These are phyloP conservation scores for Meloidogyne hapla DNA, from an alignment of 1,140 invertebrate species.

Conservation along the genomic window DNA sequence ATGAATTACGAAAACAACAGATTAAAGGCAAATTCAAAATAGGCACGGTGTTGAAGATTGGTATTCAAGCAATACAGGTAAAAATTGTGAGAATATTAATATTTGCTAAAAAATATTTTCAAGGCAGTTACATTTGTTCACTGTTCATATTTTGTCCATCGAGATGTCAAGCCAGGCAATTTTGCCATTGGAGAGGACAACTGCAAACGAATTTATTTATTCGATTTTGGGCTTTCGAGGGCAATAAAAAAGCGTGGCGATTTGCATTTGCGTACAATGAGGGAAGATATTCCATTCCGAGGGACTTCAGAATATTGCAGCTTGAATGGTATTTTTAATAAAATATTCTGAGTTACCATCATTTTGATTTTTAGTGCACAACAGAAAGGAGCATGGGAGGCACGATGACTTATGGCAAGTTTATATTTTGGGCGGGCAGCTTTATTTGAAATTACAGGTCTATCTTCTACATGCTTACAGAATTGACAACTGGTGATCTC, in stretches of 20 bases:
- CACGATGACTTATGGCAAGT: background rate
- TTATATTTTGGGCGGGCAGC: too few species aligned
- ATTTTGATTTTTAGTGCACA: background rate
- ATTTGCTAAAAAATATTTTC: background rate
- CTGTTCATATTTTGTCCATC: background rate
- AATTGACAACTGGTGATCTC: background rate
- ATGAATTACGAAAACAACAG: background rate
- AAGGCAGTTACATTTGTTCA: background rate
- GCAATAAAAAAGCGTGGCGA: background rate
- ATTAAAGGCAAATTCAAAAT: background rate
- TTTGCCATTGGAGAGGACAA: background rate
- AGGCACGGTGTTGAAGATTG: background rate
- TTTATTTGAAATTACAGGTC: background rate
- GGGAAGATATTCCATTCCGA: background rate
- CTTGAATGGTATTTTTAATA: background rate
- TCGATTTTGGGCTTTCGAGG: background rate
- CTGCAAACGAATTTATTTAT: background rate
- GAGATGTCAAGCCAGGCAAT: background rate
- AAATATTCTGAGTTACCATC: background rate
- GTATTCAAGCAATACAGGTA: background rate
- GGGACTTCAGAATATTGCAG: conserved; percentile 5
- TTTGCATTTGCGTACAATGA: background rate
- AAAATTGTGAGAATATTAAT: background rate
- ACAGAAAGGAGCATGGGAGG: background rate
- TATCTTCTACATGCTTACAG: background rate